These are phyloP conservation scores for Paracentrotus lividus DNA, from an alignment of 53 echinoderm and acorn worm genomes.

Conservation along the genomic window DNA sequence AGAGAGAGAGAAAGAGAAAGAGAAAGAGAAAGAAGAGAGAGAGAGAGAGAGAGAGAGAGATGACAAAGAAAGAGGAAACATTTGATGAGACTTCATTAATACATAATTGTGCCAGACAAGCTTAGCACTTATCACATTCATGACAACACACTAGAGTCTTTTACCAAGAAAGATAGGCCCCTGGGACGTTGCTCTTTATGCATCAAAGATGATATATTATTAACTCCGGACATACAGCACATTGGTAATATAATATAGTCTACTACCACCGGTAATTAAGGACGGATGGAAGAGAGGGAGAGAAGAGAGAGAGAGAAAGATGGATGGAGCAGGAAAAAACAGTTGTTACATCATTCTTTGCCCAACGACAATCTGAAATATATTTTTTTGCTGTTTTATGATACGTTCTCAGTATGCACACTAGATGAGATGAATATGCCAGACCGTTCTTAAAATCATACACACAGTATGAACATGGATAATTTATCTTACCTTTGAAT, in stretches of 20 bases:
- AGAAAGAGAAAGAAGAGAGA: too few relatives aligned
- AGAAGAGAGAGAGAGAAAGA: neutral
- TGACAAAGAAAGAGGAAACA: neutral
- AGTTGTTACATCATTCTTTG: too few relatives aligned
- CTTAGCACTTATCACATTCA: neutral
- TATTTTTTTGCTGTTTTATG: neutral
- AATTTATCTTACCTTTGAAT: constrained; percentile 59
- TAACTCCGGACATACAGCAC: neutral
- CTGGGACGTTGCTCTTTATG: neutral
- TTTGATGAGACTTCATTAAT: neutral
- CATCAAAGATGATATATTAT: constrained; percentile 25
- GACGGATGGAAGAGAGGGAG: neutral
- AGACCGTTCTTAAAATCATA: neutral
- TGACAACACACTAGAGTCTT: neutral
- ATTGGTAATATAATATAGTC: neutral
- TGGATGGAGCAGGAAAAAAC: neutral
- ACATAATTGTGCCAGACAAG: neutral
- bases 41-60: neutral
- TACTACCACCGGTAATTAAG: neutral
- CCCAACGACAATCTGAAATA: neutral
- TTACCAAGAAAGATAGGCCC: neutral
- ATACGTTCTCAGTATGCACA: neutral
- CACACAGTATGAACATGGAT: too few relatives aligned
- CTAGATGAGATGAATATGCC: too few relatives aligned
- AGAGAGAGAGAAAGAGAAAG: too few relatives aligned